Evolutionary conservation across 2,888 invertebrate species (phyloP).

Genomic region (Parapristionchus giblindavisi): DNA sequence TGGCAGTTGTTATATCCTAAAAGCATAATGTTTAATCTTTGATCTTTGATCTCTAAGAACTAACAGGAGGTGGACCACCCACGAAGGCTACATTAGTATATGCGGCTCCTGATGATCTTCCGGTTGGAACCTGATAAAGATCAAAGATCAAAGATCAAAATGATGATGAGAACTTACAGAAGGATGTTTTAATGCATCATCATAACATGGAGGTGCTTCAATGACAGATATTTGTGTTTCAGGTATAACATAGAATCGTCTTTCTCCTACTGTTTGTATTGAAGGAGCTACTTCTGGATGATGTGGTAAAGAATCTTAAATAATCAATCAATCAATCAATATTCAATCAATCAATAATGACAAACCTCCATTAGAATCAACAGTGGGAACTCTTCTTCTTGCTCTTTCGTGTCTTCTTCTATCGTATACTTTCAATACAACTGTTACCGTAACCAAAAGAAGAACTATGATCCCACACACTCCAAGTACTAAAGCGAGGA

Average conservation of each 20-base stretch:
- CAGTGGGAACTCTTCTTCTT: constrained; percentile 6
- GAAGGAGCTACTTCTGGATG: constrained; percentile 44
- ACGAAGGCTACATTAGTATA: constrained; percentile 21
- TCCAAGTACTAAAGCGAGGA: constrained; percentile 45
- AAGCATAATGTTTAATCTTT: background rate
- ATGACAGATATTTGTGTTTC: constrained; percentile 58
- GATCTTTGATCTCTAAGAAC: background rate
- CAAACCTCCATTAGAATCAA: constrained; percentile 28
- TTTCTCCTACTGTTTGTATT: constrained; percentile 63
- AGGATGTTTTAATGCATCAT: constrained; percentile 65
- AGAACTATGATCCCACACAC: constrained; percentile 43
- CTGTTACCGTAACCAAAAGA: constrained; percentile 35
- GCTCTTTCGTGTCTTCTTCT: constrained; percentile 14
- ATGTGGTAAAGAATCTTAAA: constrained; percentile 33
- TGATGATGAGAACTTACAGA: constrained; percentile 39
- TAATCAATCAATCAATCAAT: background rate
- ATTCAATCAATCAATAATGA: background rate
- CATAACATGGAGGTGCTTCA: constrained; percentile 66
- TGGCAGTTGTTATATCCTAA: background rate
- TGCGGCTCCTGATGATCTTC: background rate
- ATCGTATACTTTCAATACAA: constrained; percentile 23
- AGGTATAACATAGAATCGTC: constrained; percentile 65
- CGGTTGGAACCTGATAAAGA: constrained; percentile 15
- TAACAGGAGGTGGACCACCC: constrained; percentile 21
- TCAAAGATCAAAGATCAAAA: background rate